These are phyloP conservation scores for Melanophora roralis DNA, from an alignment of 2,888 invertebrate species.

Conservation along the genomic window DNA sequence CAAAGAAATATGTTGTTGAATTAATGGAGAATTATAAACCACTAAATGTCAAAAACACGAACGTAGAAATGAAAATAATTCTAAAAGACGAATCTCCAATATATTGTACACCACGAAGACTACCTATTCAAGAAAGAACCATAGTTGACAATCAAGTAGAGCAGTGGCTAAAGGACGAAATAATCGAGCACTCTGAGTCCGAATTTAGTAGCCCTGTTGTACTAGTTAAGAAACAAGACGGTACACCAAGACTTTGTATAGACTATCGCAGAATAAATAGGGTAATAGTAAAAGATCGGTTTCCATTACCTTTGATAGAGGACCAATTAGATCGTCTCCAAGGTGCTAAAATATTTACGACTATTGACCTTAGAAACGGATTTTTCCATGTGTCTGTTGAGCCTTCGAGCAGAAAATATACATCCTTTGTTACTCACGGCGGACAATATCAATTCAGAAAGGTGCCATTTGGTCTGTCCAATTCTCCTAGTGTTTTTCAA, in stretches of 20 bases:
- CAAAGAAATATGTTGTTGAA: background rate
- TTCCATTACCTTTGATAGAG: slow-evolving; percentile 53
- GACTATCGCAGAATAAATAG: slow-evolving; percentile 52
- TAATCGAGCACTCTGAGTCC: slow-evolving; percentile 53
- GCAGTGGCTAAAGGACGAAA: slow-evolving; percentile 33
- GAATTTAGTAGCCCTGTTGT: slow-evolving; percentile 59
- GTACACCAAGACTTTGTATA: slow-evolving; percentile 44
- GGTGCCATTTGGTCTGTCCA: background rate
- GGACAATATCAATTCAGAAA: background rate
- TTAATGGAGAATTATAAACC: slow-evolving; percentile 23
- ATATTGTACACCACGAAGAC: slow-evolving; percentile 21
- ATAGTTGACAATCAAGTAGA: slow-evolving; percentile 40
- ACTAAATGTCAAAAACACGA: slow-evolving; percentile 3
- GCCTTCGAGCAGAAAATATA: background rate
- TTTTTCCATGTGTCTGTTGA: slow-evolving; percentile 54
- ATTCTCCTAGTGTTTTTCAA: background rate
- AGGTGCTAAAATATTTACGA: slow-evolving; percentile 43
- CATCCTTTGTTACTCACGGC: background rate
- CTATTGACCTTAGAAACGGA: slow-evolving; percentile 50
- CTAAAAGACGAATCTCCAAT: slow-evolving; percentile 60
- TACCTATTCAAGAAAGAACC: slow-evolving; percentile 25
- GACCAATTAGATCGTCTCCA: slow-evolving; percentile 52
- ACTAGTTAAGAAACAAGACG: slow-evolving; percentile 65
- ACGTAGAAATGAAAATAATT: slow-evolving; percentile 45
- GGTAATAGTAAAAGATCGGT: slow-evolving; percentile 43